Evolutionary conservation across 2,888 invertebrate genomes (phyloP).

Genomic region (Matsumyia berberina): DNA sequence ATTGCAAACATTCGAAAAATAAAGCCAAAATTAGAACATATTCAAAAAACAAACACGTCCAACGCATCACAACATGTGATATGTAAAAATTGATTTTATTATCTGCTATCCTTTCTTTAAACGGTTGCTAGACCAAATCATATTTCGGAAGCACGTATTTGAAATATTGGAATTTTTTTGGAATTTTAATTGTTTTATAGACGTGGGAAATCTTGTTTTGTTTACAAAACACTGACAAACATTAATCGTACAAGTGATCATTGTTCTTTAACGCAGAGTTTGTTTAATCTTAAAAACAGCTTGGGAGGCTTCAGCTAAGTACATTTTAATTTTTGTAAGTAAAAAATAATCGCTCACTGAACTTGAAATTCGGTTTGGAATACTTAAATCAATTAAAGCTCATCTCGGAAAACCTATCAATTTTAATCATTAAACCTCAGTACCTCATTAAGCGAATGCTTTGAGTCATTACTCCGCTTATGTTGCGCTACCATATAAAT

Average conservation of each 20-base stretch:
- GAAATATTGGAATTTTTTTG: neutral
- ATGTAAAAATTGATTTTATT: neutral
- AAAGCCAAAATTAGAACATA: neutral
- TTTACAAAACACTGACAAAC: conserved; percentile 10
- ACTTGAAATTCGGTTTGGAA: neutral
- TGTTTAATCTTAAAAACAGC: neutral
- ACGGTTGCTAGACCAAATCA: neutral
- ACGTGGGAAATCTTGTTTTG: conserved; percentile 1
- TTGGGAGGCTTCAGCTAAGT: neutral
- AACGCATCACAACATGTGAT: neutral
- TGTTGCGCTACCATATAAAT: neutral
- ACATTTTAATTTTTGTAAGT: neutral
- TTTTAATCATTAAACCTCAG: neutral
- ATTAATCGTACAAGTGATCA: conserved; percentile 14
- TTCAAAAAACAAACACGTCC: neutral
- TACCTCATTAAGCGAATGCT: neutral
- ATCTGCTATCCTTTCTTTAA: neutral
- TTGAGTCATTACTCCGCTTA: neutral
- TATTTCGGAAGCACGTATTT: neutral
- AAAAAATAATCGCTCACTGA: conserved; percentile 1
- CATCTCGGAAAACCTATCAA: neutral
- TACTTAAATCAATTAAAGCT: neutral
- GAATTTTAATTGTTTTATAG: neutral
- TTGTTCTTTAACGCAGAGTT: neutral
- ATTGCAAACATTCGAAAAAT: neutral